Evolutionary conservation across 2,888 invertebrate species (phyloP).

Genomic region (Apeira syringaria): DNA sequence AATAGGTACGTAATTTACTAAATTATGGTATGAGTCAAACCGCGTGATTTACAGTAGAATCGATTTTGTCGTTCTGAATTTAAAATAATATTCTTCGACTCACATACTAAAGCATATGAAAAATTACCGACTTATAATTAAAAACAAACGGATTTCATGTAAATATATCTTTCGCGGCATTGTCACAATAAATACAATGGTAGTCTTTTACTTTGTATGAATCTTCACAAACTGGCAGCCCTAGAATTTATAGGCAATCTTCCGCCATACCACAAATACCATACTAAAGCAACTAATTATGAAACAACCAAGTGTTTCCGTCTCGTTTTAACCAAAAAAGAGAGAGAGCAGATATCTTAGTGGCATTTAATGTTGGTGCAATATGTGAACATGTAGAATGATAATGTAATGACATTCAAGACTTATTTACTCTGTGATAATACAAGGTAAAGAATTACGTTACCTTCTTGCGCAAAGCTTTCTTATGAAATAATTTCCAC

Average conservation of each 20-base stretch:
- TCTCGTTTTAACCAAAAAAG: slow-evolving; percentile 4
- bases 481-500: not conserved
- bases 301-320: slow-evolving; percentile 6
- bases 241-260: slow-evolving; percentile 19
- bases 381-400: too few species aligned
- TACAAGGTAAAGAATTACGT: not conserved
- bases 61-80: too few species aligned
- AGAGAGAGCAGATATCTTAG: slow-evolving; percentile 1
- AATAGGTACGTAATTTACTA: too few species aligned
- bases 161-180: too few species aligned
- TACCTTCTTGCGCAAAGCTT: not conserved
- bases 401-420: not conserved
- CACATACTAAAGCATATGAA: too few species aligned
- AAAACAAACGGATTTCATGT: too few species aligned
- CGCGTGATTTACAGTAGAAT: too few species aligned
- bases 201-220: too few species aligned
- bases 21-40: too few species aligned
- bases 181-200: too few species aligned
- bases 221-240: slow-evolving; percentile 12
- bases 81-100: too few species aligned
- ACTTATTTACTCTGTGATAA: not conserved
- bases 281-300: slow-evolving; percentile 3
- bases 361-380: slow-evolving; percentile 1
- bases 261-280: slow-evolving; percentile 20
- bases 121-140: too few species aligned